A percentile compares a stretch with the other conserved stretches of the same genome.
phyloP scores from a whole-genome alignment of 2,113 vertebrate species.

The Pyxicephalus adspersus region DNA sequence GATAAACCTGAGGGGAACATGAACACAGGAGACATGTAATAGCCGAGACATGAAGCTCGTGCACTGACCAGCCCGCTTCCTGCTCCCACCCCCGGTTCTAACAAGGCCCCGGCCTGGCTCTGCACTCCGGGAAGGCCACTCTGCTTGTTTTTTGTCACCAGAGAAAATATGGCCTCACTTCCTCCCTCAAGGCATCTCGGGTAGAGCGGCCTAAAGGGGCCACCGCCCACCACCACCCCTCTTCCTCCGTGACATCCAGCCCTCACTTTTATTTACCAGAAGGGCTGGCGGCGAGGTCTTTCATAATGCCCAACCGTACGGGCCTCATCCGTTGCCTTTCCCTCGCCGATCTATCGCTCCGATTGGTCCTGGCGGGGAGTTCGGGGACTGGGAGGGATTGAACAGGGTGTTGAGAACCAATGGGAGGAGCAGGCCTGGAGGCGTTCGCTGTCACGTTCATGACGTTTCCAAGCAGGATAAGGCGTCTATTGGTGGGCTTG shows the following conservation, averaged over 20 bases:
- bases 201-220: constrained; percentile 20
- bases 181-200: constrained; percentile 48
- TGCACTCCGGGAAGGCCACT: constrained; percentile 15
- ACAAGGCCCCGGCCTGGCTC: too few relatives aligned
- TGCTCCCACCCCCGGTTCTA: not conserved
- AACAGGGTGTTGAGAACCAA: not conserved
- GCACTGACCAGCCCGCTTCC: not conserved
- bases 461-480: not conserved
- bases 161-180: constrained; percentile 55
- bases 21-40: constrained; percentile 85
- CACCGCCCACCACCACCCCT: not conserved
- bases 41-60: not conserved
- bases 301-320: constrained; percentile 56
- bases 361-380: constrained; percentile 41
- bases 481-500: not conserved
- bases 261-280: constrained; percentile 12
- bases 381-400: constrained; percentile 21
- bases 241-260: not conserved
- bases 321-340: constrained; percentile 51
- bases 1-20: constrained; percentile 99
- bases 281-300: constrained; percentile 54
- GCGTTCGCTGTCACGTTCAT: not conserved
- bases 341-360: constrained; percentile 25
- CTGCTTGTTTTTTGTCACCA: constrained; percentile 54
- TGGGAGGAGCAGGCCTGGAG: not conserved